phyloP scores from a whole-genome alignment of 1,140 invertebrate species.

The Euura saliciscinereae region DNA sequence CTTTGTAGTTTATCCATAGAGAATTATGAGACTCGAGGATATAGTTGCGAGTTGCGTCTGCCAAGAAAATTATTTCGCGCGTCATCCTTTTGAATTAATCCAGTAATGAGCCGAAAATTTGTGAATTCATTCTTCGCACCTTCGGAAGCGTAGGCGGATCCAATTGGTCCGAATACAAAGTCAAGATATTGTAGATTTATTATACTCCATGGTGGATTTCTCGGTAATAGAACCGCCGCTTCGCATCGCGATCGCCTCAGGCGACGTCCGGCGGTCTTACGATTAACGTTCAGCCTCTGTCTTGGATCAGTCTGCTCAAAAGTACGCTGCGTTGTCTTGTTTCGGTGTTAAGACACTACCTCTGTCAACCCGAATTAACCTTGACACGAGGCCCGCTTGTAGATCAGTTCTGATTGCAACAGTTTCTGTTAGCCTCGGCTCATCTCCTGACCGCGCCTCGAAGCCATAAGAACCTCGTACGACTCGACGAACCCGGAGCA shows the following conservation, averaged over 20 bases:
- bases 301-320: background rate
- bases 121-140: too few relatives aligned
- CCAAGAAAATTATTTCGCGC: background rate
- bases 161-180: too few relatives aligned
- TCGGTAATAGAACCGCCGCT: too few relatives aligned
- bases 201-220: too few relatives aligned
- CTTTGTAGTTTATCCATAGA: background rate
- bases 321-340: background rate
- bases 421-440: background rate
- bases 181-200: too few relatives aligned
- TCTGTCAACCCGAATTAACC: conserved; percentile 1
- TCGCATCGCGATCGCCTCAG: background rate
- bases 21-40: background rate
- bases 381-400: background rate
- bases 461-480: conserved; percentile 12
- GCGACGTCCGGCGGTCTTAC: background rate
- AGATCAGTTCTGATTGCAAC: background rate
- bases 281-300: too few relatives aligned
- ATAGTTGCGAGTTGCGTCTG: background rate
- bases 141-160: too few relatives aligned
- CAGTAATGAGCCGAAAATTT: too few relatives aligned
- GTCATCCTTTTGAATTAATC: background rate
- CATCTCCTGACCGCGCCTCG: conserved; percentile 16
- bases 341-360: background rate
- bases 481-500: background rate